These are phyloP conservation scores for Erpornis zantholeuca DNA, from an alignment of 2,113 vertebrate species.

Conservation along the genomic window DNA sequence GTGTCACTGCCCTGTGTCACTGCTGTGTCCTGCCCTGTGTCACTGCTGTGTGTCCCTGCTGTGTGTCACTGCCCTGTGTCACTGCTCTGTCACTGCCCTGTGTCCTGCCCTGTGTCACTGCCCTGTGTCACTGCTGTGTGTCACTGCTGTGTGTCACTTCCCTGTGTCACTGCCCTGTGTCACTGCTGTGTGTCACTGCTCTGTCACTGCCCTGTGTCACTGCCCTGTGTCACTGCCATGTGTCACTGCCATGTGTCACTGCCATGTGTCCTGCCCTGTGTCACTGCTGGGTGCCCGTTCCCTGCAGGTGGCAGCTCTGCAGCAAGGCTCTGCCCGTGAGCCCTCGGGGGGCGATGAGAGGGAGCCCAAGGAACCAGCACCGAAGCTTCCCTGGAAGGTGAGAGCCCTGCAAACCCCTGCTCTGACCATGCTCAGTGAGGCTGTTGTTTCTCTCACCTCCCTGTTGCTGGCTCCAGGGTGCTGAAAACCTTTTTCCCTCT, in stretches of 20 bases:
- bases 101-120: not conserved
- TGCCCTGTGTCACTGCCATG: not conserved
- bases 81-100: no score
- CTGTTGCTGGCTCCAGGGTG: not conserved
- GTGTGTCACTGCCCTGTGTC: not conserved
- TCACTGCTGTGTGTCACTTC: not conserved
- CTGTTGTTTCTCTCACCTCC: not conserved
- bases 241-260: not conserved
- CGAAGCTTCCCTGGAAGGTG: conserved; percentile 75
- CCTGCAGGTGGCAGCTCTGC: conserved; percentile 68
- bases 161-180: not conserved
- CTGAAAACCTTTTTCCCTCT: not conserved
- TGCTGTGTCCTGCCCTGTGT: not conserved
- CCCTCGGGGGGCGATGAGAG: conserved; percentile 33
- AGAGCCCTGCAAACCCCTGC: not conserved
- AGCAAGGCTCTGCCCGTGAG: conserved; percentile 61
- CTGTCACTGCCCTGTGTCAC: no score
- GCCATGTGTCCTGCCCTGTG: not conserved
- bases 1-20: no score
- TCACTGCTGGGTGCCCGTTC: not conserved
- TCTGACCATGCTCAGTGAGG: not conserved
- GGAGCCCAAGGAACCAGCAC: conserved; percentile 48
- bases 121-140: not conserved
- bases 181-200: not conserved
- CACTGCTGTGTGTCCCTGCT: not conserved